Base-by-base conservation (phyloP, 2,113 vertebrate species). In the Glaucidium brasilianum region DNA sequence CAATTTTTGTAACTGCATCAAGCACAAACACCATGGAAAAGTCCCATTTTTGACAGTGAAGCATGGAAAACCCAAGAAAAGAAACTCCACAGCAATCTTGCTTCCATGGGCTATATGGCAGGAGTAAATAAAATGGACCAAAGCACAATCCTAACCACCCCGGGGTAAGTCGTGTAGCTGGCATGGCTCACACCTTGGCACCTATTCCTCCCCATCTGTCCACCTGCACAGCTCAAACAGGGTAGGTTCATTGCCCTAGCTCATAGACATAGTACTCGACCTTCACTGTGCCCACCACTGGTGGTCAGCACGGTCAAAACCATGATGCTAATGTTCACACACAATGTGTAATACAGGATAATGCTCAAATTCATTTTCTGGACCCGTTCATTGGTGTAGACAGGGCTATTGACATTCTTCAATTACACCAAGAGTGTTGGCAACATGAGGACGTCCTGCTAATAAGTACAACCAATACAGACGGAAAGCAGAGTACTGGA, bases 371-470 rank as follows among this genome's bases (percentile, higher is more conserved):
- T 62, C 2, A 21, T 75, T 30, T 95, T 78, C 71, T 55, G 15
- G 2, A 9, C 27, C 78, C 41, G 2, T n/a, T 59, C 25, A 27
- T 32, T 3, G 1, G 25, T 47, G 6, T 39, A 60, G 25, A 69
- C 14, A 59, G 15, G 16, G 15, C 64, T 68, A 56, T 3, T 86
- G 67, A 83, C 87, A 76, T 43, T 63, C 63, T 72, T n/a, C 23
- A 76, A 35, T 12, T 47, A 63, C 63, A 37, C 8, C 0, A 0
- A 49, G 0, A 53, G 15, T 6, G 20, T 8, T 52, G 12, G n/a
- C 50, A 85, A 62, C 5, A 6, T 4, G 20, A 83, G 15, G 63
- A 20, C 2, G 3, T 43, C 37, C 29, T 37, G 29, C 19, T 16
- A 27, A 14, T 29, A 29, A 68, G 30, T 49, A 41, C 1, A 12